These are phyloP conservation scores for Artibeus jamaicensis DNA, from an alignment of 2,797 vertebrate genomes.

Conservation along the genomic window DNA sequence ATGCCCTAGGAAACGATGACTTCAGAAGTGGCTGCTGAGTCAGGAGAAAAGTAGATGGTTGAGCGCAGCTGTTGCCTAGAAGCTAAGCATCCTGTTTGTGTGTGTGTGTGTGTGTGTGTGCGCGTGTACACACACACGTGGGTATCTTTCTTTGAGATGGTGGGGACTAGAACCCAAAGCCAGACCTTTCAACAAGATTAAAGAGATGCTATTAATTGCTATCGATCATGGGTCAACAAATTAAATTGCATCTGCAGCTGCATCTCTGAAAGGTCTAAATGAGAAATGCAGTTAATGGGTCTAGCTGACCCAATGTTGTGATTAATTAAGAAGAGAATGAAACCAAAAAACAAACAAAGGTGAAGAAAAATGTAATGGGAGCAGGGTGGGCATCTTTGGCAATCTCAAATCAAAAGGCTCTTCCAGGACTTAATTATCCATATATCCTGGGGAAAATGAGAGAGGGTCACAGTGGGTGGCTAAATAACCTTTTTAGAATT, in stretches of 20 bases:
- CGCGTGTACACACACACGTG: background rate
- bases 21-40: background rate
- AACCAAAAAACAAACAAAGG: constrained; percentile 72
- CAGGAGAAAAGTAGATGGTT: background rate
- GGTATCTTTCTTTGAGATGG: constrained; percentile 74
- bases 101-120: background rate
- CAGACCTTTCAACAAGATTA: constrained; percentile 93
- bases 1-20: background rate
- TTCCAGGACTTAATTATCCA: background rate
- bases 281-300: constrained; percentile 91
- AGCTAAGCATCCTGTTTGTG: constrained; percentile 49
- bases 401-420: constrained; percentile 50
- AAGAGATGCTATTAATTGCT: constrained; percentile 96
- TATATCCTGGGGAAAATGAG: background rate
- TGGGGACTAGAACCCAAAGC: constrained; percentile 85
- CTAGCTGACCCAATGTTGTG: constrained; percentile 87
- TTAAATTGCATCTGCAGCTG: constrained; percentile 94
- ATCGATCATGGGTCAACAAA: constrained; percentile 95
- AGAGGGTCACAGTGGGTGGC: background rate
- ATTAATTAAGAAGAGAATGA: constrained; percentile 91
- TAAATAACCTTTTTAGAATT: background rate
- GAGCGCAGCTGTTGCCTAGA: background rate
- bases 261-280: constrained; percentile 85
- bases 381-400: constrained; percentile 59
- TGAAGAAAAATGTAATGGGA: background rate